Evolutionary conservation across 2,888 invertebrate genomes (phyloP), one percentile per base, ranked within the genome.

Genomic region (Hypercompe scribonia): DNA sequence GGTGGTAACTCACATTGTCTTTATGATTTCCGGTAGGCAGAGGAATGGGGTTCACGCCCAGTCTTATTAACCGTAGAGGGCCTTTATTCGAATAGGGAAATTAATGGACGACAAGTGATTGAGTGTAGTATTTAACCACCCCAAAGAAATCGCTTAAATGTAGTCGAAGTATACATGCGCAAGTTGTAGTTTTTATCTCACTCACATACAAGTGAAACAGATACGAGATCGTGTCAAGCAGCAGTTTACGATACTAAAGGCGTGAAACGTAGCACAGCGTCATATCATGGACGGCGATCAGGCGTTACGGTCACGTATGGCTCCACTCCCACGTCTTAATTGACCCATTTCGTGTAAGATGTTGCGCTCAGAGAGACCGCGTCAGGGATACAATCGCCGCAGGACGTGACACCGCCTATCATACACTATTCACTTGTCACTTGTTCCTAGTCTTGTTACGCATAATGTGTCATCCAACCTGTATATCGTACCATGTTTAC

Each of bases 271-370:
- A 88, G 90, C 93, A 92, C 92, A 85, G 89, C 84, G 81, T 82
- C 84, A 79, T 93, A 93, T 94, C 93, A 81, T 80, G 78, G 78
- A 72, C 83, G 76, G 81, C 75, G 90, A 94, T 94, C 94, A 86
- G 90, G 93, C 94, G 95, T 93, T 91, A 93, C 94, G 93, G 94
- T 95, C 95, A 95, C 95, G 95, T 93, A 88, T 87, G 87, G 81
- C 83, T 89, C 84, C 95, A 94, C 95, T 94, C 95, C 95, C 95
- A 95, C 95, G 95, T 94, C 94, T 93, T 95, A 95, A 95, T 95
- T 94, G 95, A 95, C 94, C 95, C 90, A 94, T 94, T 95, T 95
- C 93, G 94, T 94, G 94, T 94, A 91, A 93, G 92, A 92, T 91
- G 93, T 90, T 85, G 90, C 92, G 90, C 90, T 90, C 86, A 85